A percentile compares a stretch with the other conserved stretches of the same genome.
Evolutionary conservation across 1,140 invertebrate species (phyloP).

Genomic region (Lordiphosa collinella): DNA sequence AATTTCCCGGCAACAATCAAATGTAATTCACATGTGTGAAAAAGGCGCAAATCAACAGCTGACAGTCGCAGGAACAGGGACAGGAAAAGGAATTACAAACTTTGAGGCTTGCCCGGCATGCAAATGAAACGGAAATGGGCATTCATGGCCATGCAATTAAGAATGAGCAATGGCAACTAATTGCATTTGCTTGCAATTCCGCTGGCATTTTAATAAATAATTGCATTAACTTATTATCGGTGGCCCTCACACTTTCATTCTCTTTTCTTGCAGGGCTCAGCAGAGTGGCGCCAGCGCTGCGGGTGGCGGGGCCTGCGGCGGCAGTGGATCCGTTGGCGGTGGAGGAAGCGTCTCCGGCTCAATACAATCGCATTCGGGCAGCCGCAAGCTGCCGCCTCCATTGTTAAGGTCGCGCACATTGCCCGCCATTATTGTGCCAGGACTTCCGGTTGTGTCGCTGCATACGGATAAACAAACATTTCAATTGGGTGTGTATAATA

Average conservation of each 20-base stretch:
- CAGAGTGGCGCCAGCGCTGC: slow-evolving; percentile 83
- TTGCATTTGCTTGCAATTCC: slow-evolving; percentile 54
- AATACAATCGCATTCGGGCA: slow-evolving; percentile 67
- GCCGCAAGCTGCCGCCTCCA: slow-evolving; percentile 83
- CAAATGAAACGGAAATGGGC: slow-evolving; percentile 60
- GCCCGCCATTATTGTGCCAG: slow-evolving; percentile 93
- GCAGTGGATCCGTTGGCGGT: slow-evolving; percentile 82
- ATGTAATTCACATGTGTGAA: slow-evolving; percentile 56
- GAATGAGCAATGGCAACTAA: slow-evolving; percentile 29
- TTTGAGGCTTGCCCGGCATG: slow-evolving; percentile 20
- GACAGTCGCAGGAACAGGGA: slow-evolving; percentile 20
- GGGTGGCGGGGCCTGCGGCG: slow-evolving; percentile 16
- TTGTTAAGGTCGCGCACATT: slow-evolving; percentile 90
- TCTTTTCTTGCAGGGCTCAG: slow-evolving; percentile 56
- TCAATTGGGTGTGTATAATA: slow-evolving; percentile 78
- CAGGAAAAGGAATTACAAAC: not conserved
- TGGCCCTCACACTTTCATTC: slow-evolving; percentile 33
- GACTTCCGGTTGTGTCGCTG: slow-evolving; percentile 90
- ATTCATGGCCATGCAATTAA: slow-evolving; percentile 12
- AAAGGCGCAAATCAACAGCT: slow-evolving; percentile 54
- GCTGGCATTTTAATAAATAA: slow-evolving; percentile 51
- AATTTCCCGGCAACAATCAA: slow-evolving; percentile 63
- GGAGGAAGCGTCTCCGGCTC: slow-evolving; percentile 40
- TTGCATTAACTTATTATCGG: slow-evolving; percentile 67
- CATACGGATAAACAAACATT: slow-evolving; percentile 84